Evolutionary conservation across 1,140 invertebrate species (phyloP).

Genomic region (Drosophila navojoa): DNA sequence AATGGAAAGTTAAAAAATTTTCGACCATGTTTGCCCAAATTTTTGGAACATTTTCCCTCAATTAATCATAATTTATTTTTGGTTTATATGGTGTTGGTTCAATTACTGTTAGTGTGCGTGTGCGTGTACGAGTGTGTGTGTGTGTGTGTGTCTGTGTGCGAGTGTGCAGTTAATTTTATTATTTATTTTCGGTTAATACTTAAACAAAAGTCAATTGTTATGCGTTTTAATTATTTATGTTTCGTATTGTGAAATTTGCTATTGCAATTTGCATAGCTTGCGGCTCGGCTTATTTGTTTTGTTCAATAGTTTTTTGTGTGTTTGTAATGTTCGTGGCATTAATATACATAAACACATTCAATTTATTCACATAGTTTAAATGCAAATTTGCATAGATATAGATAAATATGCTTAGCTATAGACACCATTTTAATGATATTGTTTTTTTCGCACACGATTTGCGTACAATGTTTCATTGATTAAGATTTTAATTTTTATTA

Average conservation of each 20-base stretch:
- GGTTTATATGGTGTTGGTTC: conserved; percentile 52
- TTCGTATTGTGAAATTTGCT: conserved; percentile 41
- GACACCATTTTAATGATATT: conserved; percentile 53
- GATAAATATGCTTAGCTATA: conserved; percentile 34
- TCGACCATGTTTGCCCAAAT: conserved; percentile 41
- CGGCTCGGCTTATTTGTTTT: conserved; percentile 29
- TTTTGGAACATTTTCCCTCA: conserved; percentile 18
- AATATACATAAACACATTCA: conserved; percentile 41
- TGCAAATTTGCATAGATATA: conserved; percentile 32
- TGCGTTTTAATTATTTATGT: conserved; percentile 57
- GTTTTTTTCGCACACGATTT: conserved; percentile 39
- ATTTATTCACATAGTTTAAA: conserved; percentile 22
- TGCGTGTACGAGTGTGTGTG: conserved; percentile 32
- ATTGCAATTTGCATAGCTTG: conserved; percentile 39
- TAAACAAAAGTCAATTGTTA: conserved; percentile 67
- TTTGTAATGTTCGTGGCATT: conserved; percentile 29
- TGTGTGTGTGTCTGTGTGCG: too few relatives aligned
- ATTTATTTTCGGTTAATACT: conserved; percentile 48
- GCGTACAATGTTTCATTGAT: conserved; percentile 35
- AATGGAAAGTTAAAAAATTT: conserved; percentile 68
- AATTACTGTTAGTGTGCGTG: conserved; percentile 26
- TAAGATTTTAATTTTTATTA: conserved; percentile 16
- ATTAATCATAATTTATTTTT: conserved; percentile 35
- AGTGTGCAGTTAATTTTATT: conserved; percentile 46
- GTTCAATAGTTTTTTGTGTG: too few relatives aligned